These are phyloP conservation scores for Archips xylosteana DNA, from an alignment of 2,888 invertebrate genomes.

Conservation along the genomic window DNA sequence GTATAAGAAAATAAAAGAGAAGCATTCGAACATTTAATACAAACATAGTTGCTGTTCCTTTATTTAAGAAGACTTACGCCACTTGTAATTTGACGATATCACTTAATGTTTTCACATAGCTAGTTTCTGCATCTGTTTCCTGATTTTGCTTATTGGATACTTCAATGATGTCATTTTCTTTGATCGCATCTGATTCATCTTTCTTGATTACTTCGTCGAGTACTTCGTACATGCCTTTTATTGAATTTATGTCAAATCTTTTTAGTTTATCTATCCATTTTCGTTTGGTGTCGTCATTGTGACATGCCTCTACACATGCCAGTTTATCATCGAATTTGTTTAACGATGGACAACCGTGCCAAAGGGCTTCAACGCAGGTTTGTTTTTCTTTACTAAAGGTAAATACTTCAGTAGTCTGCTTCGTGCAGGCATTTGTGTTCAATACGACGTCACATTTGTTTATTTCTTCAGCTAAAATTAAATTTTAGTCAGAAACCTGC, in stretches of 20 bases:
- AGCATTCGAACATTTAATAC: background rate
- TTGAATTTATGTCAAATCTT: background rate
- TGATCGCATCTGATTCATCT: background rate
- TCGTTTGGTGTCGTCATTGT: background rate
- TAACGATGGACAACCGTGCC: conserved; percentile 20
- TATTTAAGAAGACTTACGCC: background rate
- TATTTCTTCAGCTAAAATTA: background rate
- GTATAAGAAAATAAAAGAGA: too few species aligned
- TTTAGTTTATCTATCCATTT: conserved; percentile 30
- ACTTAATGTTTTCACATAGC: background rate
- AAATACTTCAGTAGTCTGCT: conserved; percentile 8
- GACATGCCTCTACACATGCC: conserved; percentile 4
- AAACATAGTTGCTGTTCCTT: background rate
- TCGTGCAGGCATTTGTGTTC: conserved; percentile 5
- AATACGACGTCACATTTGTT: conserved; percentile 5
- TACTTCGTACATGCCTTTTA: conserved; percentile 19
- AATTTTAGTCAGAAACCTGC: background rate
- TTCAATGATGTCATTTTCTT: background rate
- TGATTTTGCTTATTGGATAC: background rate
- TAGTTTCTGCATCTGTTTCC: background rate
- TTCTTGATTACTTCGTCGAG: conserved; percentile 30
- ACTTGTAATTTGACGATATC: background rate
- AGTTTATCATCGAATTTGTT: conserved; percentile 17
- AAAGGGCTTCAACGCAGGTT: conserved; percentile 17
- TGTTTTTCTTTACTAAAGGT: conserved; percentile 5